Base-by-base conservation (phyloP, 2,888 invertebrate species). In the Diploptera punctata region DNA sequence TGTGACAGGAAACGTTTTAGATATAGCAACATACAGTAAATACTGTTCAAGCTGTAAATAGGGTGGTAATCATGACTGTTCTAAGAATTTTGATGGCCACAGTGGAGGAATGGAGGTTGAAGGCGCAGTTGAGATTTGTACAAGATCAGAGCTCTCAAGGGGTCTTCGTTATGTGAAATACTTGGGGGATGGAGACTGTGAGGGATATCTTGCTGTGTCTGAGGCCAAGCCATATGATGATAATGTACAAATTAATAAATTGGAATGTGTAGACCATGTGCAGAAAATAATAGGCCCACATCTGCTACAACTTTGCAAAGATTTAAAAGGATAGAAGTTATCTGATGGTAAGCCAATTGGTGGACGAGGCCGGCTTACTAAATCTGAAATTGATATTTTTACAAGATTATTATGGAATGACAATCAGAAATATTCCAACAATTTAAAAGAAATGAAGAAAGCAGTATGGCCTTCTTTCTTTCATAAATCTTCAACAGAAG, bases 401-500 rank as follows among this genome's bases (percentile, higher is more conserved):
- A n/a, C 47, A 60, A n/a, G 13, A 18, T 47, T 70, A 70, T 38
- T 44, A 62, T 60, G 70, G 70, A 3, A 33, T 24, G 21, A 4
- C 70, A 10, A 70, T 70, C 9, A 60, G 60, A 19, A 1, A 31
- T 4, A 69, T 57, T 54, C 5, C 9, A 16, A 1, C 18, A 21
- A 68, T 21, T 1, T 65, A n/a, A 26, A 70, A 10, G 19, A 19
- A 10, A 70, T 65, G 33, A 70, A 47, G 21, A 18, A 70, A 18
- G 31, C 31, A 18, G 52, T 69, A 16, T 74, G 72, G 74, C 69
- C 67, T 19, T 61, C 67, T 3, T 72, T 38, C 38, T 54, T 71
- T 49, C 72, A 72, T 31, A 69, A 65, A 19, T 9, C 26, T n/a
- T 74, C 72, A 18, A 72, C 74, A 2, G 69, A 73, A 29, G 67